Conservation (phyloP, 2,113 vertebrate genomes). For the Andinoacara biseriatus region DNA sequence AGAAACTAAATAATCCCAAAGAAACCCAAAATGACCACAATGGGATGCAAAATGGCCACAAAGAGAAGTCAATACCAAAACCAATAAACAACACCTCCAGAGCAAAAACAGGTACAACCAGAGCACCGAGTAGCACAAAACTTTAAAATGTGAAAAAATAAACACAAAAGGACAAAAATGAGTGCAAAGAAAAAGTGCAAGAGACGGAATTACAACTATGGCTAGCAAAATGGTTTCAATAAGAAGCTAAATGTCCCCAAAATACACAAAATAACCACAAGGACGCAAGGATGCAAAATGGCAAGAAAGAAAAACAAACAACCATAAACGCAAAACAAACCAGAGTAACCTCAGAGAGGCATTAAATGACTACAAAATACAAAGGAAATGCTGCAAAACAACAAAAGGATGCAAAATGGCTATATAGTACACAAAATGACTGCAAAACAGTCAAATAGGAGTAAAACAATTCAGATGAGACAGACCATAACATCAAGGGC, state of each 20-base stretch:
- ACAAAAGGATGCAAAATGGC: not conserved
- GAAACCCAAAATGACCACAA: not conserved
- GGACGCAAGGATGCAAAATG: too few species aligned
- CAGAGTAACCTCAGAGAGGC: not conserved
- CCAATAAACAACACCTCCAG: not conserved
- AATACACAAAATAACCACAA: too few species aligned
- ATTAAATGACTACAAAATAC: not conserved
- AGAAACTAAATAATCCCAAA: not conserved
- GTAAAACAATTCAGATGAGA: not conserved
- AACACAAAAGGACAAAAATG: not conserved
- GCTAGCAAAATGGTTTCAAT: not conserved
- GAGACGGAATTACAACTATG: not conserved
- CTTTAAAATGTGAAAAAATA: not conserved
- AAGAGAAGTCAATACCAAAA: not conserved
- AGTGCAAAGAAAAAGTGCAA: not conserved
- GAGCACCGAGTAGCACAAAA: not conserved
- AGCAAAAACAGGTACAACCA: not conserved
- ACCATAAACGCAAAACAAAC: not conserved
- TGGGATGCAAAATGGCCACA: not conserved
- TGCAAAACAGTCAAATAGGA: not conserved
- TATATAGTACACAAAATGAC: not conserved
- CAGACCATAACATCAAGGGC: not conserved
- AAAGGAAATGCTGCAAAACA: not conserved
- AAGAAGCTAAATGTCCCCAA: not conserved
- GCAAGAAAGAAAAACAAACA: not conserved